Evolutionary conservation across 2,888 invertebrate genomes (phyloP).

Genomic region (Trichacis sp.): DNA sequence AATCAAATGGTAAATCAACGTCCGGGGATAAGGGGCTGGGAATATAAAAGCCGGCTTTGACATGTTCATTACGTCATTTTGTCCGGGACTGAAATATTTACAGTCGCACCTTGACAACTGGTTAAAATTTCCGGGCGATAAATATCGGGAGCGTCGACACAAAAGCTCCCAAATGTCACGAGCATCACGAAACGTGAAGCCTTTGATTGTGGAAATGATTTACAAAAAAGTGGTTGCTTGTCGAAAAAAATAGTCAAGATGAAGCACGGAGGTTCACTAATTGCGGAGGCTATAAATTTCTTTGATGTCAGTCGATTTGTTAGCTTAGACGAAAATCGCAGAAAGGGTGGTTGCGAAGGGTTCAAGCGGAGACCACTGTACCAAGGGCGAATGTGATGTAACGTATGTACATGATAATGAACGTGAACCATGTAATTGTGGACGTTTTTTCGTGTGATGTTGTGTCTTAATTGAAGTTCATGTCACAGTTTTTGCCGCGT

Average conservation of each 20-base stretch:
- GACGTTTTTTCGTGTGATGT: slow-evolving; percentile 36
- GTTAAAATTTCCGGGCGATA: slow-evolving; percentile 31
- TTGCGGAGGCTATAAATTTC: slow-evolving; percentile 62
- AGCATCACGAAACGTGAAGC: no score
- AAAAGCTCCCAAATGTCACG: slow-evolving; percentile 30
- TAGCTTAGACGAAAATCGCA: slow-evolving; percentile 44
- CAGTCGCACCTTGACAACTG: slow-evolving; percentile 35
- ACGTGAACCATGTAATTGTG: slow-evolving; percentile 27
- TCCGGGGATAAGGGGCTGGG: slow-evolving; percentile 1
- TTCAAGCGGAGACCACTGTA: slow-evolving; percentile 19
- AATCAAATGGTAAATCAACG: neutral
- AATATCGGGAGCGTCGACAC: slow-evolving; percentile 32
- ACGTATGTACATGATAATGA: slow-evolving; percentile 19
- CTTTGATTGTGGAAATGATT: slow-evolving; percentile 22
- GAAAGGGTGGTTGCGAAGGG: slow-evolving; percentile 43
- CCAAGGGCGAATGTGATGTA: slow-evolving; percentile 14
- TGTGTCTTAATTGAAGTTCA: no score
- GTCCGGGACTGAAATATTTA: slow-evolving; percentile 26
- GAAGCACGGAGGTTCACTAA: slow-evolving; percentile 47
- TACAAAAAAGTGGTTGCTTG: slow-evolving; percentile 15
- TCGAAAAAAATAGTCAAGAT: slow-evolving; percentile 28
- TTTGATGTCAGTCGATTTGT: slow-evolving; percentile 57
- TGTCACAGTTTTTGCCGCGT: no score
- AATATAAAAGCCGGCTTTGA: neutral
- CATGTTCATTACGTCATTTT: slow-evolving; percentile 3